Evolutionary conservation across 2,888 invertebrate genomes (phyloP).

Genomic region (Aphidoletes aphidimyza): DNA sequence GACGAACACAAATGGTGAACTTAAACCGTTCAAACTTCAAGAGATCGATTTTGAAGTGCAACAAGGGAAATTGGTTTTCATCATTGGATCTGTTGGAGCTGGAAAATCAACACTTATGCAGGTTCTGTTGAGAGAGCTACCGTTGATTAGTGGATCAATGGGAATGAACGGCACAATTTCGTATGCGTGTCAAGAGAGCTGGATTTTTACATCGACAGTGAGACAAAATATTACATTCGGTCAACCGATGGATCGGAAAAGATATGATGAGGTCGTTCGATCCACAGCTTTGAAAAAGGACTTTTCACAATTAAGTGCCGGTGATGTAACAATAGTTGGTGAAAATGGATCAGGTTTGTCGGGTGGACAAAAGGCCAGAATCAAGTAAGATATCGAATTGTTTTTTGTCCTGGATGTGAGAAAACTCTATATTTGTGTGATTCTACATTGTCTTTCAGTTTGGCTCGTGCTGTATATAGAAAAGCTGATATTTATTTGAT

Average conservation of each 20-base stretch:
- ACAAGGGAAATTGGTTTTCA: constrained; percentile 72
- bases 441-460: background rate
- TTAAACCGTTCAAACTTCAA: background rate
- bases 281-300: constrained; percentile 67
- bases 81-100: constrained; percentile 80
- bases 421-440: background rate
- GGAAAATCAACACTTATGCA: constrained; percentile 79
- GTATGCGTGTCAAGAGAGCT: constrained; percentile 87
- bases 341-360: constrained; percentile 72
- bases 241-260: constrained; percentile 60
- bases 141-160: constrained; percentile 68
- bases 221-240: constrained; percentile 89
- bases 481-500: constrained; percentile 78
- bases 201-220: constrained; percentile 82
- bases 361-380: constrained; percentile 77
- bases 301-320: constrained; percentile 68
- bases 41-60: constrained; percentile 69
- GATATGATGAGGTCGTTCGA: constrained; percentile 65
- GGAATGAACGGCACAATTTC: constrained; percentile 73
- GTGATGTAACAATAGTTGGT: constrained; percentile 70
- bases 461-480: constrained; percentile 60
- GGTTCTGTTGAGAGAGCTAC: constrained; percentile 78
- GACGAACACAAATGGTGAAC: background rate
- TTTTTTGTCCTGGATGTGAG: background rate
- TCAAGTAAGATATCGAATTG: constrained; percentile 62